phyloP scores from a whole-genome alignment of 2,797 vertebrate genomes.

The Onychomys leucogaster region DNA sequence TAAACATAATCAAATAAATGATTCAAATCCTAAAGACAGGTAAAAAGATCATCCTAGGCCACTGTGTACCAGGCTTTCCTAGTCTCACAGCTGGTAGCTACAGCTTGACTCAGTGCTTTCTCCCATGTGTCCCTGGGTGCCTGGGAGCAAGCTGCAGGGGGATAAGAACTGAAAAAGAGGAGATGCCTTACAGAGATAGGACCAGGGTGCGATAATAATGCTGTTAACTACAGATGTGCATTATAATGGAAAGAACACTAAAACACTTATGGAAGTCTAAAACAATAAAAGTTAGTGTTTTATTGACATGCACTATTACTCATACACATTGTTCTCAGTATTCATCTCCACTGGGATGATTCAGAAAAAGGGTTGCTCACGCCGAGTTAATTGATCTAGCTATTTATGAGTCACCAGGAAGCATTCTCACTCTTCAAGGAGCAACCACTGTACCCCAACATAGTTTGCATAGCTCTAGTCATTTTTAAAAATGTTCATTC shows the following conservation, averaged over 20 bases:
- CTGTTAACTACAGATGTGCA: not conserved
- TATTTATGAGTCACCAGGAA: not conserved
- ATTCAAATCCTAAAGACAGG: not conserved
- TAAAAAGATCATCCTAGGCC: not conserved
- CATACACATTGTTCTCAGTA: not conserved
- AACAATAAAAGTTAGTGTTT: not conserved
- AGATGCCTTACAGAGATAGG: not conserved
- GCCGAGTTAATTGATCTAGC: not conserved
- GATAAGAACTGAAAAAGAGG: not conserved
- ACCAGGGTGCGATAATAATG: not conserved
- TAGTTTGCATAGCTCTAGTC: not conserved
- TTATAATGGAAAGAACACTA: not conserved
- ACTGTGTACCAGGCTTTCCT: not conserved
- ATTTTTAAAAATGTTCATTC: not conserved
- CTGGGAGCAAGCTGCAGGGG: not conserved
- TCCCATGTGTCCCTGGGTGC: not conserved
- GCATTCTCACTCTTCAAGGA: not conserved
- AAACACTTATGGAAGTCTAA: not conserved
- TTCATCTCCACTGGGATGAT: not conserved
- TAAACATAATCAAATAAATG: not conserved
- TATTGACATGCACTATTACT: not conserved
- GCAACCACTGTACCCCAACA: not conserved
- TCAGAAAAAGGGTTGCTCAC: not conserved
- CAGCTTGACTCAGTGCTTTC: not conserved
- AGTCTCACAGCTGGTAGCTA: not conserved